These are phyloP conservation scores for Poeciliopsis prolifica DNA, from an alignment of 2,113 vertebrate genomes.

Conservation along the genomic window DNA sequence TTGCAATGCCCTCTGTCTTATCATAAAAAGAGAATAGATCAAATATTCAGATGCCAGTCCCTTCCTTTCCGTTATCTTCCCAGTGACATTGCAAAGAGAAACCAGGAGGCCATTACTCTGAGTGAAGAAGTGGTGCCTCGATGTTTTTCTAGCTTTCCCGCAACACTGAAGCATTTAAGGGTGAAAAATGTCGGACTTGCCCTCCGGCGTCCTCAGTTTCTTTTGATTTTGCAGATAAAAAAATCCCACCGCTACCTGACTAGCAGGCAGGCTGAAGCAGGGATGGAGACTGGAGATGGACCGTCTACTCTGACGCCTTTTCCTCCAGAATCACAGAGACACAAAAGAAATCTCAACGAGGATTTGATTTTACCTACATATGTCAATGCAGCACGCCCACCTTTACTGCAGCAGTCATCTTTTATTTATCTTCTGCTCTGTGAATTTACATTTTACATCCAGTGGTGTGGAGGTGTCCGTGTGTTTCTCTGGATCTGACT, in stretches of 20 bases:
- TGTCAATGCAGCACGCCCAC: conserved; percentile 50
- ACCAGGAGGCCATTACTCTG: neutral
- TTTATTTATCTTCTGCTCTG: conserved; percentile 64
- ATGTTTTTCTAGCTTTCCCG: neutral
- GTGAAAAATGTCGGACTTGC: neutral
- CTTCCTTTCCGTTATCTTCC: neutral
- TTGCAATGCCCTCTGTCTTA: neutral
- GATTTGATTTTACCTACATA: conserved; percentile 48
- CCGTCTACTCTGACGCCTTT: conserved; percentile 38
- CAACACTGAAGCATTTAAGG: neutral
- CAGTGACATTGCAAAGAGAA: neutral
- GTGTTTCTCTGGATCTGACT: neutral
- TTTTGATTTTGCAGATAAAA: conserved; percentile 24
- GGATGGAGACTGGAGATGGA: conserved; percentile 43
- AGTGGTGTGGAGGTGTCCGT: neutral
- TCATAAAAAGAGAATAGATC: neutral
- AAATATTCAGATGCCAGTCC: neutral
- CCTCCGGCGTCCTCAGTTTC: conserved; percentile 11
- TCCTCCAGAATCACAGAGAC: conserved; percentile 25
- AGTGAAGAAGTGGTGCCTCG: neutral
- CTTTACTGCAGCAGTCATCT: conserved; percentile 49
- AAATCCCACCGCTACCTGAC: conserved; percentile 29
- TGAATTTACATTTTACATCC: conserved; percentile 59
- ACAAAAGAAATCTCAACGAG: conserved; percentile 41
- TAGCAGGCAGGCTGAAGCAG: conserved; percentile 23